A percentile compares a stretch with the other conserved stretches of the same genome.
phyloP scores from a whole-genome alignment of 1,140 invertebrate genomes.

The Pteromalus puparum region DNA sequence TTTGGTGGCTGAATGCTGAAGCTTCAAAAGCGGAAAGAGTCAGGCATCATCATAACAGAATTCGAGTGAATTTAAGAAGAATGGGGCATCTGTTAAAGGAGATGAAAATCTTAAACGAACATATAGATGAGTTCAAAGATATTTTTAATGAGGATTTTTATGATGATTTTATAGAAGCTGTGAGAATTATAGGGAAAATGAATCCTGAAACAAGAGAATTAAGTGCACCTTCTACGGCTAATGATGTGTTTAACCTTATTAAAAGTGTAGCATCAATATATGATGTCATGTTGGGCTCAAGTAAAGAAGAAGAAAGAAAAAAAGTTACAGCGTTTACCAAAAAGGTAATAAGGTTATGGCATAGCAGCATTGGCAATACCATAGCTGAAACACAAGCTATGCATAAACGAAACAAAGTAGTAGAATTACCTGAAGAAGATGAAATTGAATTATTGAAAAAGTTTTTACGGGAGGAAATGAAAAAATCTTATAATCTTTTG shows the following conservation, averaged over 20 bases:
- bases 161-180: not conserved
- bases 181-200: not conserved
- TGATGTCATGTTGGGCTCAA: not conserved
- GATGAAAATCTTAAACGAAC: not conserved
- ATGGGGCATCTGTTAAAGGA: not conserved
- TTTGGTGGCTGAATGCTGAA: not conserved
- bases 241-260: not conserved
- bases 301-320: not conserved
- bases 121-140: not conserved
- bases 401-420: not conserved
- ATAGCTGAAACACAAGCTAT: not conserved
- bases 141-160: not conserved
- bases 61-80: not conserved
- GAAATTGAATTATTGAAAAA: not conserved
- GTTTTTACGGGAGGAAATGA: not conserved
- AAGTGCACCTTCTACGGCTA: not conserved
- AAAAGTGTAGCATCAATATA: not conserved
- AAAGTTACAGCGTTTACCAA: not conserved
- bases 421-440: not conserved
- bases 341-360: not conserved
- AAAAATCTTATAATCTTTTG: not conserved
- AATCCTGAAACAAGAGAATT: not conserved
- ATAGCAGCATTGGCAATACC: slow-evolving; percentile 5
- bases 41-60: not conserved
- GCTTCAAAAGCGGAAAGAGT: not conserved